phyloP scores from a whole-genome alignment of 1,140 invertebrate species.

The Spodoptera frugiperda region DNA sequence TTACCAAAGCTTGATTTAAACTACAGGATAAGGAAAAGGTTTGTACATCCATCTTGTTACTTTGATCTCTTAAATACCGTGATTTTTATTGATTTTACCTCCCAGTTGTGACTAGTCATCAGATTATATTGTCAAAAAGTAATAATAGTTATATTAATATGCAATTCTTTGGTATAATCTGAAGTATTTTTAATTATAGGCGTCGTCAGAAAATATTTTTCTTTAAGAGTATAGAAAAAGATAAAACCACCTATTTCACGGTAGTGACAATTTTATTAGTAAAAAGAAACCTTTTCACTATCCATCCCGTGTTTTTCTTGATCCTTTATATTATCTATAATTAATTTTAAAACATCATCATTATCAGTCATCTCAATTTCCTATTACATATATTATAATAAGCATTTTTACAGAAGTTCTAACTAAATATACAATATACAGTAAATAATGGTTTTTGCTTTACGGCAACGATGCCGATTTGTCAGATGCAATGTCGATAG shows the following conservation, averaged over 20 bases:
- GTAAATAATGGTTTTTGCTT: background rate
- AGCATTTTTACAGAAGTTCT: constrained; percentile 24
- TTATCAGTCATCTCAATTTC: constrained; percentile 30
- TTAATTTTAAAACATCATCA: constrained; percentile 36
- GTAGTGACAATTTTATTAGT: background rate
- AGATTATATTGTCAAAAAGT: too few relatives aligned
- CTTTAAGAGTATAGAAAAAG: too few relatives aligned
- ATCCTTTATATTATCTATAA: constrained; percentile 23
- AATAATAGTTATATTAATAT: too few relatives aligned
- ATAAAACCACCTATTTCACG: too few relatives aligned
- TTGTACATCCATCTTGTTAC: constrained; percentile 29
- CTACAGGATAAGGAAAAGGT: constrained; percentile 42
- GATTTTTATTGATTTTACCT: background rate
- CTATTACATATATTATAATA: constrained; percentile 42
- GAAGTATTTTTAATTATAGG: too few relatives aligned
- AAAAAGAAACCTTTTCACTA: constrained; percentile 37
- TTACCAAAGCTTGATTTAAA: constrained; percentile 37
- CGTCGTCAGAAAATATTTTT: too few relatives aligned
- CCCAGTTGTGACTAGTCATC: background rate
- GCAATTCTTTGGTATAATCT: too few relatives aligned
- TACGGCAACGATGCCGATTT: constrained; percentile 24
- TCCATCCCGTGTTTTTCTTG: constrained; percentile 28
- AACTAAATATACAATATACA: constrained; percentile 14
- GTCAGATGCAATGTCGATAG: constrained; percentile 34
- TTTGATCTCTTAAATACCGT: constrained; percentile 31